Evolutionary conservation across 2,113 vertebrate species (phyloP).

Genomic region (Brachypodius melanocephalos): DNA sequence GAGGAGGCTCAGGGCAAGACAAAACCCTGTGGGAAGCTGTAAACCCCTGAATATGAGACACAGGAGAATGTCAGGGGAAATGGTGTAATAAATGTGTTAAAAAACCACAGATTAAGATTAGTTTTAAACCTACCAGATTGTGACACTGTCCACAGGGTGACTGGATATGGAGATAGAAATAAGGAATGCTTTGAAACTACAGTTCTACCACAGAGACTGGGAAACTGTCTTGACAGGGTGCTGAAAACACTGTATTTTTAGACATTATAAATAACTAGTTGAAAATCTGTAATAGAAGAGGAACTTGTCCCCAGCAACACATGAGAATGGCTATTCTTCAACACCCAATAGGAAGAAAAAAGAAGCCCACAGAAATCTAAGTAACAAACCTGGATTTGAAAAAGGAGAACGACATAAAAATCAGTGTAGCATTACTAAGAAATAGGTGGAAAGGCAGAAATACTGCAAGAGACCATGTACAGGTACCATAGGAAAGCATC

Average conservation of each 20-base stretch:
- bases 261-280: background rate
- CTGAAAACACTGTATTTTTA: constrained; percentile 18
- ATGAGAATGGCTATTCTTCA: background rate
- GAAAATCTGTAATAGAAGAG: constrained; percentile 5
- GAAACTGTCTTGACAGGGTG: constrained; percentile 12
- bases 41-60: background rate
- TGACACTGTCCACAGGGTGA: background rate
- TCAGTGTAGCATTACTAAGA: background rate
- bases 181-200: background rate
- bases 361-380: background rate
- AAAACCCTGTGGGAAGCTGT: background rate
- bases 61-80: background rate
- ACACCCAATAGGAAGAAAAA: background rate
- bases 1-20: background rate
- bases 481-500: background rate
- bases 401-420: background rate
- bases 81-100: accelerated
- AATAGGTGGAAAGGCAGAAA: background rate
- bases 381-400: background rate
- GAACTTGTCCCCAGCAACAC: background rate
- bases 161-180: background rate
- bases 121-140: background rate
- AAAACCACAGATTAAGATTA: background rate
- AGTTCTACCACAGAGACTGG: background rate
- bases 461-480: background rate